Base-by-base conservation (phyloP, 2,888 invertebrate genomes). In the Plagodis pulveraria region DNA sequence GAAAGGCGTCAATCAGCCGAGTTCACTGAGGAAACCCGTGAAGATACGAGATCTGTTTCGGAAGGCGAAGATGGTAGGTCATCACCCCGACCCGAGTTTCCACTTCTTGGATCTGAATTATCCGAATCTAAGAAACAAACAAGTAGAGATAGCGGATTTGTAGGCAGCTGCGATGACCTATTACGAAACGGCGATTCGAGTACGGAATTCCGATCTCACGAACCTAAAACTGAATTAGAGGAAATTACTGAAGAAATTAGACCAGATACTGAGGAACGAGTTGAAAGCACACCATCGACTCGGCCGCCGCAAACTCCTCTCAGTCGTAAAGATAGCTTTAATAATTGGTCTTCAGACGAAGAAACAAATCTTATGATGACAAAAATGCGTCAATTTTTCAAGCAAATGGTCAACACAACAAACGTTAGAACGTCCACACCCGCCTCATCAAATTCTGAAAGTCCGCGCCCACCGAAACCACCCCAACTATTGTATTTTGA, bases 311-410 rank as follows among this genome's bases (percentile, higher is more conserved):
- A 93, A 50, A 93, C 88, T 70, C 94, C 95, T 10, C 87, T 97
- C 35, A 95, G 96, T 41, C 94, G 97, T 65, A 97, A 97, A 86
- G 97, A 98, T 83, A 97, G 97, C 81, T 98, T 98, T 88, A 98
- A 97, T 81, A 98, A 98, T 78, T 98, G 98, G 97, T 97, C 97
- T 66, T 97, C 97, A 5, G 98, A 98, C 78, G 98, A 98, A 81
- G 98, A 98, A 89, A 98, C 98, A 4, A 98, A 98, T 84, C 89
- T 98, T 46, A 98, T 98, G 98, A 98, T 98, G 98, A 97, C 96
- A 41, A 98, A 97, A 91, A 97, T 98, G 97, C 93, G 97, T 2
- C 97, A 97, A 74, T 97, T 98, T 84, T 97, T 98, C 85, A 98
- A 97, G 86, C 97, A 97, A 51, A 96, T 98, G 94, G 95, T 98